Conservation (phyloP, 35 echinoderm and acorn worm genomes). For the Lytechinus pictus region DNA sequence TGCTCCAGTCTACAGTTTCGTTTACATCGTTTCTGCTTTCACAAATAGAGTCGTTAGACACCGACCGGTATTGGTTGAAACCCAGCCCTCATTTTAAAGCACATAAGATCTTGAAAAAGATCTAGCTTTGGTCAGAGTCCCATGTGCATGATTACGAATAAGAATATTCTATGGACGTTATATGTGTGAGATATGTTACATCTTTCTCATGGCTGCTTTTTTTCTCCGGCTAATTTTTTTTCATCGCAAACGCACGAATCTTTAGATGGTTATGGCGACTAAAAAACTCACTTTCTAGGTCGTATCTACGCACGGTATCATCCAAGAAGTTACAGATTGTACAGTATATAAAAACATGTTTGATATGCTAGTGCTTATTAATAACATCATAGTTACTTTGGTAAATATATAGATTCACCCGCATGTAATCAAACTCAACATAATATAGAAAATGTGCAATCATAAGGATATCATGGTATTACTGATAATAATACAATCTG, state of each 20-base stretch:
- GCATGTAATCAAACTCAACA: too few relatives aligned
- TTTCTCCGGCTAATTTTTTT: not conserved
- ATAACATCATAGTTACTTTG: too few relatives aligned
- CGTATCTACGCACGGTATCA: too few relatives aligned
- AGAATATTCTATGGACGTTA: not conserved
- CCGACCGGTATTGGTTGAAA: not conserved
- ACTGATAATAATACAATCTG: too few relatives aligned
- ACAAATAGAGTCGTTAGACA: conserved; percentile 4
- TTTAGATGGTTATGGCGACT: not conserved
- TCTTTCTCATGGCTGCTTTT: not conserved
- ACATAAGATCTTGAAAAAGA: not conserved
- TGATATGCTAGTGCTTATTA: too few relatives aligned
- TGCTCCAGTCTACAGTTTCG: not conserved
- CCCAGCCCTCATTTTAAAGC: not conserved
- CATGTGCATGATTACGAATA: not conserved
- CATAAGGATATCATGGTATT: too few relatives aligned
- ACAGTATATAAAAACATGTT: too few relatives aligned
- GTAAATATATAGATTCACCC: too few relatives aligned
- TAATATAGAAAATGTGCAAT: too few relatives aligned
- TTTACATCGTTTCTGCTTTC: conserved; percentile 12
- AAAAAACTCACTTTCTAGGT: not conserved
- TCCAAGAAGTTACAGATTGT: too few relatives aligned
- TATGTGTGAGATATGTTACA: not conserved
- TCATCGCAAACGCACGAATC: not conserved
- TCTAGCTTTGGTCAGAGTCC: not conserved